Base-by-base conservation (phyloP, 2,888 invertebrate species). In the Sarcophaga rosellei region DNA sequence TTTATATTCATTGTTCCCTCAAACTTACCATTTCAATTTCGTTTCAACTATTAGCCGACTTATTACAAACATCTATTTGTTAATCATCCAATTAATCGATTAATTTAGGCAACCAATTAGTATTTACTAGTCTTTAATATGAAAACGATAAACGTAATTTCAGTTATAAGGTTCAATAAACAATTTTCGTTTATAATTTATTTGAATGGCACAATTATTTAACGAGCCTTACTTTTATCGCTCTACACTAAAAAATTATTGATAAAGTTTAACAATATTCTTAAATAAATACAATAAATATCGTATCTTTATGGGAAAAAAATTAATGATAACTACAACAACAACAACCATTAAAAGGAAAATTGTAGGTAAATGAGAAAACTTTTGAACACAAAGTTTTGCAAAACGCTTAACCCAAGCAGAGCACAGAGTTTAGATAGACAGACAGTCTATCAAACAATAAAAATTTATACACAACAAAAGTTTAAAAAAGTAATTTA, bases 211-310 rank as follows among this genome's bases (percentile, higher is more conserved):
- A 15, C 17, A 25, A 70, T 35, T 72, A 57, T 59, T 72, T 59
- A 72, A 59, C 57, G 72, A n/a, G 20, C 72, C 35, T 59, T 59
- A 59, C 2, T 72, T 72, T 72, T 57, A 59, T 59, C n/a, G 72
- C 20, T 70, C 23, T 65, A 3, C n/a, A 53, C 63, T 63, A 23
- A 65, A 65, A 53, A 53, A 76, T 63, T 76, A 76, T 53, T 17
- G 69, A n/a, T 57, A 70, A 70, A 70, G 53, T 70, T 70, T 57
- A 70, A 57, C 69, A 57, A 70, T 70, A 53, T 57, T 25, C 23
- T 23, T 70, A 70, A 70, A 70, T 70, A 70, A 57, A 53, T 57
- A 53, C 45, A 65, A 47, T 47, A 76, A 76, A 53, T 76, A 25
- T 76, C 23, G n/a, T 65, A 59, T 65, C 63, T 65, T 15, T 25